Evolutionary conservation across 2,113 vertebrate genomes (phyloP).

Genomic region (Psephotus haematonotus): DNA sequence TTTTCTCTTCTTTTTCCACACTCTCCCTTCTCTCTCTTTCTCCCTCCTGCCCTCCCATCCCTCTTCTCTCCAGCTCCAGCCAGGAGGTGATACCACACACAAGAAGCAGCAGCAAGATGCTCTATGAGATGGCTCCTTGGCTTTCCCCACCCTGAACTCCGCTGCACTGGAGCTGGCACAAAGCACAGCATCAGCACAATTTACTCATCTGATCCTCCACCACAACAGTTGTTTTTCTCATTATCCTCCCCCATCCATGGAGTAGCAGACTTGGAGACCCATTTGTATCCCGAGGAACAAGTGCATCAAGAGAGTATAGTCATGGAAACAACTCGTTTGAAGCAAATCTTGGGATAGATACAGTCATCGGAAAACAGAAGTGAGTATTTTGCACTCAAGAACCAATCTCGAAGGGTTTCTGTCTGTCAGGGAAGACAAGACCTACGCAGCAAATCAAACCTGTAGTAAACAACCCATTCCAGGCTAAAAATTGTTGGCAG

Average conservation of each 20-base stretch:
- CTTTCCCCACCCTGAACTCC: neutral
- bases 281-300: conserved; percentile 7
- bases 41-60: neutral
- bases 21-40: neutral
- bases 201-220: neutral
- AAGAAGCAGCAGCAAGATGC: neutral
- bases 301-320: neutral
- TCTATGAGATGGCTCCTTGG: neutral
- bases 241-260: neutral
- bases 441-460: neutral
- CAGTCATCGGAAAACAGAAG: neutral
- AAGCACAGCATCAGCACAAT: neutral
- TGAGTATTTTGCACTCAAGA: neutral
- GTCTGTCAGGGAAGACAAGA: neutral
- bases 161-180: neutral
- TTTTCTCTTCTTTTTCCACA: neutral
- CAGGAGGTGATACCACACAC: neutral
- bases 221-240: neutral
- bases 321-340: conserved; percentile 33
- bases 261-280: neutral
- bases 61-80: neutral
- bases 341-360: neutral
- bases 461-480: conserved; percentile 39
- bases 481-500: neutral
- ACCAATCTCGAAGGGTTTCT: neutral